Evolutionary conservation across 2,888 invertebrate species (phyloP).

Genomic region (Luperina nickerlii): DNA sequence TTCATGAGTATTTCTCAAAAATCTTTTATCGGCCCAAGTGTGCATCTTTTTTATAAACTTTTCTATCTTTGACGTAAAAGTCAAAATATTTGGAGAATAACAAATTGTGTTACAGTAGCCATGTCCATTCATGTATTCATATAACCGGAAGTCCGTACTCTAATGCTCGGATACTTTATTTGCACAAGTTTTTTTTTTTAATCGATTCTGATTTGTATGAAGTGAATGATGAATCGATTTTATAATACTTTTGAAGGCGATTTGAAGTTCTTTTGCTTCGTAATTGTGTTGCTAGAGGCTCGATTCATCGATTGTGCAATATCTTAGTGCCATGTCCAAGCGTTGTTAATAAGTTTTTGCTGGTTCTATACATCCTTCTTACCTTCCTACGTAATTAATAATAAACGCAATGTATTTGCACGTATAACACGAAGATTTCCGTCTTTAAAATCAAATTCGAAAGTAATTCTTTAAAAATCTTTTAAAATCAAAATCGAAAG

Average conservation of each 20-base stretch:
- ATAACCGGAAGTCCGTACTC: slow-evolving; percentile 82
- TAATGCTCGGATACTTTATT: slow-evolving; percentile 58
- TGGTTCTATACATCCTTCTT: background rate
- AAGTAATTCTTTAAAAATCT: too few relatives aligned
- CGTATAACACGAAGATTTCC: background rate
- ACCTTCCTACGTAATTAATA: background rate
- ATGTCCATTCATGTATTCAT: slow-evolving; percentile 67
- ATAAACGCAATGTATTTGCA: background rate
- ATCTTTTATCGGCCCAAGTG: slow-evolving; percentile 81
- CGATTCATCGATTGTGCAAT: slow-evolving; percentile 4
- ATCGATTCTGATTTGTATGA: slow-evolving; percentile 61
- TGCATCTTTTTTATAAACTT: slow-evolving; percentile 61
- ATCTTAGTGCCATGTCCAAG: background rate
- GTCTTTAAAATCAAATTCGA: background rate
- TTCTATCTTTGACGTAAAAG: slow-evolving; percentile 72
- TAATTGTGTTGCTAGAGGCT: slow-evolving; percentile 38
- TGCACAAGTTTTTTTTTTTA: slow-evolving; percentile 68
- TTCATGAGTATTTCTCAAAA: slow-evolving; percentile 75
- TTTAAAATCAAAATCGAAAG: background rate
- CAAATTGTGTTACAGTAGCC: slow-evolving; percentile 76
- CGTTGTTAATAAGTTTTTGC: background rate
- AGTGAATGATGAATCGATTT: slow-evolving; percentile 77
- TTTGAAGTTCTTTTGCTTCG: slow-evolving; percentile 47
- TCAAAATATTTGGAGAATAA: slow-evolving; percentile 84
- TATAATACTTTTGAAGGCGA: slow-evolving; percentile 67